Evolutionary conservation across 2,888 invertebrate genomes (phyloP), one percentile per base, ranked within the genome.

Genomic region (Erebia aethiops): DNA sequence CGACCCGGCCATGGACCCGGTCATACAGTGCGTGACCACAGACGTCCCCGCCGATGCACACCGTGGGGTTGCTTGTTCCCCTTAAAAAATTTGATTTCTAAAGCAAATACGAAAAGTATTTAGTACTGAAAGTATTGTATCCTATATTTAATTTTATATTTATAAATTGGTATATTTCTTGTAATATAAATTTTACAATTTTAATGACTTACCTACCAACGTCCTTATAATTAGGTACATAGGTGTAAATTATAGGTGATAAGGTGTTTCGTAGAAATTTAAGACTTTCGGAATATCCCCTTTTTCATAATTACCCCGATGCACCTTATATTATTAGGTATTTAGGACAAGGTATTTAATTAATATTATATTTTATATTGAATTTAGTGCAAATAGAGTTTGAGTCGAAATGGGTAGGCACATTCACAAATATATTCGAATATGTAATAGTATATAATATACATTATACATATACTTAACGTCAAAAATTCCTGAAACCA

Each of bases 1-100:
- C 80, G 84, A 84, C 86, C 84, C 90, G 90, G 87, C 83, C 87
- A 84, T 86, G 87, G 89, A 87, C 86, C 89, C 89, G 90, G 89
- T 86, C 88, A 87, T 82, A 82, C 83, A 81, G 78, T 81, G 80
- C 76, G 73, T 76, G 74, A 77, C 73, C 67, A 70, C 62, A 46
- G 21, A 67, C 52, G 61, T 13, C 18, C 65, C 35, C 41, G 35
- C 14, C 21, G 43, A 4, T 26, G 26, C 49, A 26, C 52, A 16
- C 13, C 4, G 13, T 16, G 18, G 2, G 5, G 7, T 13, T 57
- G 35, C 35, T 35, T 9, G 26, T 4, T 35, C 11, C 58, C 35
- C 14, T 35, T 58, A 3, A 51, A 8, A 51, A 51, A 1, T 51
- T n/a, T 51, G 5, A n/a, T 51, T n/a, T 51, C 8, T 51, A 8